Conservation (phyloP, 2,113 vertebrate genomes). For the Bubalus kerabau region DNA sequence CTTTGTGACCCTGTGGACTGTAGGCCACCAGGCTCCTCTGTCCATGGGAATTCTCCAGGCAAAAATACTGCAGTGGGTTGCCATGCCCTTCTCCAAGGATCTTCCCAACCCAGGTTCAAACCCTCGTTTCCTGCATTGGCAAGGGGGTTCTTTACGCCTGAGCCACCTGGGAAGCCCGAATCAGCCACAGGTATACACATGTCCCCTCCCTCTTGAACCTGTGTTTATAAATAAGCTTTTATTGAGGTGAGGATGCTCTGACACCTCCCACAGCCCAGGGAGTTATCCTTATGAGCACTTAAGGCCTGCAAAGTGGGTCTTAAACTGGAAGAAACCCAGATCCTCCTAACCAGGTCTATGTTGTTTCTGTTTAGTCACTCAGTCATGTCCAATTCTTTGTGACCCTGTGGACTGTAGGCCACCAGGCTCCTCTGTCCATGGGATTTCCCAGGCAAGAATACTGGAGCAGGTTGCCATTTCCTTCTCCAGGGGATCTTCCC, state of each 20-base stretch:
- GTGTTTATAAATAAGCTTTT: no score
- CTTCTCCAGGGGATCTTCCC: not conserved
- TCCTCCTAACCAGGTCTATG: no score
- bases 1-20: not conserved
- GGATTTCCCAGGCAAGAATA: not conserved
- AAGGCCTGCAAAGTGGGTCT: no score
- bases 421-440: not conserved
- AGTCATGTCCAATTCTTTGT: not conserved
- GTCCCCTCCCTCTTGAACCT: no score
- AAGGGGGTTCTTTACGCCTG: not conserved
- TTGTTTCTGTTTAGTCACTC: not conserved
- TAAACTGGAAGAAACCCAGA: no score
- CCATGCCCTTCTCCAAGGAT: not conserved
- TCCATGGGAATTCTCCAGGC: not conserved
- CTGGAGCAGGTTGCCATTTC: not conserved
- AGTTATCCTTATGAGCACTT: no score
- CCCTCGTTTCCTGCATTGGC: not conserved
- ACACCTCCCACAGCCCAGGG: no score
- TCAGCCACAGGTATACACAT: no score
- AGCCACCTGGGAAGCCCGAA: not conserved
- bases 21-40: not conserved
- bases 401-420: not conserved
- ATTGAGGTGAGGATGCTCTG: no score
- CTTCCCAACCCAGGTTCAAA: not conserved
- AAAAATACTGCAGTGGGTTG: not conserved